Evolutionary conservation across 2,888 invertebrate genomes (phyloP).

Genomic region (Megastigmus dorsalis): DNA sequence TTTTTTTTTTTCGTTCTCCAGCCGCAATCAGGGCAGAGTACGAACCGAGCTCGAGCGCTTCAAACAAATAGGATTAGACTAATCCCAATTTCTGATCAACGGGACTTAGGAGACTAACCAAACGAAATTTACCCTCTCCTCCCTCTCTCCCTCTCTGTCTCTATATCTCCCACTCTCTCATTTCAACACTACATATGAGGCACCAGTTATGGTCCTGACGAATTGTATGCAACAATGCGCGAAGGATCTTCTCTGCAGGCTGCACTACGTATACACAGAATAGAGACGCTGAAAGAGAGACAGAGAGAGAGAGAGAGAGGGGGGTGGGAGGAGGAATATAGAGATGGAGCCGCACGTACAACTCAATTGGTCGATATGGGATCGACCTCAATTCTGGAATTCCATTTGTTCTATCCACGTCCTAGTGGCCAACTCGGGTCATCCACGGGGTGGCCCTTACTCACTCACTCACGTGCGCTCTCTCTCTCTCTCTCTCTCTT

Average conservation of each 20-base stretch:
- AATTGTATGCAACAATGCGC: conserved; percentile 13
- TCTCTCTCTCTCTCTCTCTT: not conserved
- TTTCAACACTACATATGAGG: not conserved
- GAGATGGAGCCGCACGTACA: conserved; percentile 5
- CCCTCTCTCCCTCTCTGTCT: not conserved
- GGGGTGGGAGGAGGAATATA: not conserved
- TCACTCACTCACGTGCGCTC: not conserved
- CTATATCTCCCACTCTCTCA: not conserved
- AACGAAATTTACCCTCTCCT: conserved; percentile 3
- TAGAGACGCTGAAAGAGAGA: not conserved
- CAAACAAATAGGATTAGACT: conserved; percentile 59
- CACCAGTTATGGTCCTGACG: not conserved
- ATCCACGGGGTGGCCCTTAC: not conserved
- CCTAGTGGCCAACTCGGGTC: conserved; percentile 3
- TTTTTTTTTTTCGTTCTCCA: not conserved
- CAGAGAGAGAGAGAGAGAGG: not conserved
- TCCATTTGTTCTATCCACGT: conserved; percentile 46
- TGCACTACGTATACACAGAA: not conserved
- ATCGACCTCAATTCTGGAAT: conserved; percentile 47
- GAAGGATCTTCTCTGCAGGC: not conserved
- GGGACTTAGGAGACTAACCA: conserved; percentile 43
- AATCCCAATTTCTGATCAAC: conserved; percentile 63
- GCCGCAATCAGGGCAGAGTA: conserved; percentile 23
- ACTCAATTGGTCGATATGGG: conserved; percentile 44
- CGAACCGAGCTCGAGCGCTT: conserved; percentile 6